Conservation (phyloP, 1,140 invertebrate species). For the Littorina saxatilis region DNA sequence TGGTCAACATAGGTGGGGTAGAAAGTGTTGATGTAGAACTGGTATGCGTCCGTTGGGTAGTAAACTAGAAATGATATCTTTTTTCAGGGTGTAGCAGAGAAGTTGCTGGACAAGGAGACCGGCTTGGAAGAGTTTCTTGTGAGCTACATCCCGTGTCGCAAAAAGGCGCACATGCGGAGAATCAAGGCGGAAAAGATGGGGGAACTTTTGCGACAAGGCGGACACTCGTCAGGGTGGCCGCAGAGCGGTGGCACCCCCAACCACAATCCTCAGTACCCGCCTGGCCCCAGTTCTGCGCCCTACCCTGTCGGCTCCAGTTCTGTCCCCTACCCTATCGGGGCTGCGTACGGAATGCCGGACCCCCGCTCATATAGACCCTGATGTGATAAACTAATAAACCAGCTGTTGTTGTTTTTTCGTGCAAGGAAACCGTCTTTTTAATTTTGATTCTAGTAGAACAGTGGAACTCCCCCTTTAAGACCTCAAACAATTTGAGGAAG, state of each 20-base stretch:
- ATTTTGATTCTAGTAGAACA: not conserved
- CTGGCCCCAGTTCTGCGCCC: not conserved
- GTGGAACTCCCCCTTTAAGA: not conserved
- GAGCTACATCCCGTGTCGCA: conserved; percentile 84
- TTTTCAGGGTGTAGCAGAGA: conserved; percentile 78
- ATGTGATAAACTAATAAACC: not conserved
- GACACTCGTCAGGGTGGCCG: not conserved
- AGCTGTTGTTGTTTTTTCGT: not conserved
- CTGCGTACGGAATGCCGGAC: conserved; percentile 42
- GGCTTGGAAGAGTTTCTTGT: conserved; percentile 88
- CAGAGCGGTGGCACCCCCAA: not conserved
- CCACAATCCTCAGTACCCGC: not conserved
- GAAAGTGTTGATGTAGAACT: too few species aligned
- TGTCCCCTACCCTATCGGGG: conserved; percentile 37
- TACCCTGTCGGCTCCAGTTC: not conserved
- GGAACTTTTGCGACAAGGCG: conserved; percentile 80
- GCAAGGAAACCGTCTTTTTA: not conserved
- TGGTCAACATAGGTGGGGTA: too few species aligned
- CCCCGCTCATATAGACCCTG: conserved; percentile 32
- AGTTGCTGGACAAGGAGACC: conserved; percentile 84
- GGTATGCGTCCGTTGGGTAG: not conserved
- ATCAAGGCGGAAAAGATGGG: conserved; percentile 92
- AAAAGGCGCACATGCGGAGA: conserved; percentile 86
- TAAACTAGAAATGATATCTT: not conserved
- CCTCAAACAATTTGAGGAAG: not conserved